Evolutionary conservation across 1,140 invertebrate species (phyloP).

Genomic region (Lithobius niger): DNA sequence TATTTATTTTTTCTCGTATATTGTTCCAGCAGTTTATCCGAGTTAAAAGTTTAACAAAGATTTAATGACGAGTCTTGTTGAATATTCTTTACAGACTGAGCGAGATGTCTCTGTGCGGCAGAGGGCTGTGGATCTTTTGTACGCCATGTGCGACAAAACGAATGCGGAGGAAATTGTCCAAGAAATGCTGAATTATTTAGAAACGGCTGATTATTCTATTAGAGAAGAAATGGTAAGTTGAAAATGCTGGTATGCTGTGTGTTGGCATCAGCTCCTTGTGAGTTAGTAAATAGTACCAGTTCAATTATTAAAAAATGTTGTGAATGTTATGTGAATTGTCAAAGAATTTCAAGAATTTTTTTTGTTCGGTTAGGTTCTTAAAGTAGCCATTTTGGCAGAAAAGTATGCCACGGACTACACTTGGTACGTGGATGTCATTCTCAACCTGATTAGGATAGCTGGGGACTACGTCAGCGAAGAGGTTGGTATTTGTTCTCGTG

Average conservation of each 20-base stretch:
- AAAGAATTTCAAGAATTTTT: not conserved
- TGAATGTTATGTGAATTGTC: not conserved
- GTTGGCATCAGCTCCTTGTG: no score
- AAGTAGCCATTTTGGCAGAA: slow-evolving; percentile 98
- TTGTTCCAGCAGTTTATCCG: no score
- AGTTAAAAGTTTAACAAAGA: no score
- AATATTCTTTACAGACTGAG: slow-evolving; percentile 61
- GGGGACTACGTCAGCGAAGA: slow-evolving; percentile 93
- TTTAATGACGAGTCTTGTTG: no score
- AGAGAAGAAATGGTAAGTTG: slow-evolving; percentile 89
- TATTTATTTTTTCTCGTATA: no score
- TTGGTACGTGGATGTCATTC: slow-evolving; percentile 97
- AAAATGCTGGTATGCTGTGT: no score
- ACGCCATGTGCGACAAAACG: slow-evolving; percentile 99
- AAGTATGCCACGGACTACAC: slow-evolving; percentile 99
- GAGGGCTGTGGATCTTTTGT: slow-evolving; percentile 95
- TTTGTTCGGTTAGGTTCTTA: slow-evolving; percentile 51
- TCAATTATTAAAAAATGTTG: not conserved
- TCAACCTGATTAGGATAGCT: slow-evolving; percentile 98
- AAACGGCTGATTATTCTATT: slow-evolving; percentile 99
- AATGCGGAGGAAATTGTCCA: slow-evolving; percentile 99
- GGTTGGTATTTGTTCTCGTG: slow-evolving; percentile 27
- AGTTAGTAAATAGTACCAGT: no score
- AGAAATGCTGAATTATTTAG: slow-evolving; percentile 98
- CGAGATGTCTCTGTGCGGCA: slow-evolving; percentile 98